Base-by-base conservation (phyloP, 2,888 invertebrate species). In the Orthosia incerta region DNA sequence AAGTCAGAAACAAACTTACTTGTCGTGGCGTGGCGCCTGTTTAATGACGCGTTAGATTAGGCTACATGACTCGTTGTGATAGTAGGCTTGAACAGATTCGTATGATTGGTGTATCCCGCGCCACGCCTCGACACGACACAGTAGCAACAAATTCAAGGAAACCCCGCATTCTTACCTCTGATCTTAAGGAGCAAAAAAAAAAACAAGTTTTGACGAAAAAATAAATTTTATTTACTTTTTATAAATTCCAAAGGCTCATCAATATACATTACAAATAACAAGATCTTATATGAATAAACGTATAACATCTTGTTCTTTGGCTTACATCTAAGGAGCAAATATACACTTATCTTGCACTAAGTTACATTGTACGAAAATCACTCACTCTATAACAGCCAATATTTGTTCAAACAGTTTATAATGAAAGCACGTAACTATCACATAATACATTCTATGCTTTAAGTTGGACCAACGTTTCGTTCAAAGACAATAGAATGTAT, bases 271-370 rank as follows among this genome's bases (percentile, higher is more conserved):
- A 76, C 59, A n/a, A n/a, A n/a, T n/a, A n/a, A n/a, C n/a, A n/a
- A n/a, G n/a, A n/a, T n/a, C n/a, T n/a, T n/a, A n/a, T n/a, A n/a
- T n/a, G n/a, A n/a, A n/a, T 65, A 83, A 74, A 83, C 70, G 51
- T 70, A 61, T 73, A 73, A 74, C 60, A 76, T 83, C 26, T 79
- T 85, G 76, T 87, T 87, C 88, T 85, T 88, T 85, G 81, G 79
- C 88, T 84, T 88, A 88, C 26, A 85, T 74, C 80, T 88, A 88
- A 76, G 71, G 46, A 82, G 71, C 76, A 79, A 77, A 86, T 83
- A 79, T 82, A 80, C 71, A 87, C 64, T 55, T 69, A 74, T 62
- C 76, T 84, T 80, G 68, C 74, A 86, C 65, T 86, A 79, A 69
- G 31, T 79, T 73, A 23, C 31, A 86, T 82, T 86, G 82, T 86